Evolutionary conservation across 2,888 invertebrate species (phyloP), one percentile per base, ranked within the genome.

Genomic region (Pyralis farinalis): DNA sequence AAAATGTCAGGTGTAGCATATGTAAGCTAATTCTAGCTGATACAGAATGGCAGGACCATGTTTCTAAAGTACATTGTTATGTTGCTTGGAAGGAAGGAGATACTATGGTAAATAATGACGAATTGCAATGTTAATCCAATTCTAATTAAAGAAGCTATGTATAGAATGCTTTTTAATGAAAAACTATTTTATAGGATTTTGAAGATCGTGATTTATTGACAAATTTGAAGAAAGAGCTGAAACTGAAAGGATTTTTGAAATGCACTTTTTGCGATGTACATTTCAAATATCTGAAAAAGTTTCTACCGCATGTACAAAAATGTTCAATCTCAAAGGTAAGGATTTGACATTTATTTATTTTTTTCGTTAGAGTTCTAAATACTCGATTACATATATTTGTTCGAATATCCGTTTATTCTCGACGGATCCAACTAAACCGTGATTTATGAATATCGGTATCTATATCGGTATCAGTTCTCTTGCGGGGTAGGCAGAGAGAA

Each of bases 151-250:
- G n/a, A n/a, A n/a, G n/a, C n/a, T n/a, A n/a, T n/a, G n/a, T n/a
- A n/a, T n/a, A n/a, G n/a, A n/a, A n/a, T n/a, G n/a, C n/a, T n/a
- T n/a, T n/a, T n/a, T n/a, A n/a, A n/a, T n/a, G n/a, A n/a, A n/a
- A n/a, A n/a, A n/a, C n/a, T n/a, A n/a, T n/a, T n/a, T 60, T 65
- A 21, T 59, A 78, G 76, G 55, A 74, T 40, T 44, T 68, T 4
- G 45, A 65, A 30, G 48, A 69, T 39, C 51, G 51, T 32, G 42
- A 46, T 20, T 53, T 76, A 42, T 10, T 54, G 22, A 42, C 46
- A 31, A 67, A 63, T 32, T 42, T 76, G 35, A 52, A 47, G 29
- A 28, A 52, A 35, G 64, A 46, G 40, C 43, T 74, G 12, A 54
- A 58, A 33, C 28, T 32, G 11, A 22, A 31, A 8, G 58, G 61